phyloP scores from a whole-genome alignment of 2,888 invertebrate genomes.

The Acanthosepion lycidas region DNA sequence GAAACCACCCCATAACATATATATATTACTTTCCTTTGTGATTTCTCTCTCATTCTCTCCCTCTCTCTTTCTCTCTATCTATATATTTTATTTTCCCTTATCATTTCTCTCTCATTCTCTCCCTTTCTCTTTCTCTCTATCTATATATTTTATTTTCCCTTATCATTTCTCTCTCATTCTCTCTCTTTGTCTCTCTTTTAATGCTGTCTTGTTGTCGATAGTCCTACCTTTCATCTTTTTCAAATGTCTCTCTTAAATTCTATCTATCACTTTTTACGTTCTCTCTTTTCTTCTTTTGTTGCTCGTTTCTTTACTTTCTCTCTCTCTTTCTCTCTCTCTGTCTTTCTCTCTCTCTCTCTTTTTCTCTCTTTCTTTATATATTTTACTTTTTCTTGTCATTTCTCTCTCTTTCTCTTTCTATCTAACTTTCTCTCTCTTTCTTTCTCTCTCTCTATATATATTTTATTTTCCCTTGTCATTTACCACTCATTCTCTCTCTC shows the following conservation, averaged over 20 bases:
- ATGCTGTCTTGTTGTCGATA: background rate
- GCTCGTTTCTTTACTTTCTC: too few relatives aligned
- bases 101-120: background rate
- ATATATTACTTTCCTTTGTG: too few relatives aligned
- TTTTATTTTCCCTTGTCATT: too few relatives aligned
- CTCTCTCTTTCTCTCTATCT: background rate
- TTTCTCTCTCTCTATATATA: too few relatives aligned
- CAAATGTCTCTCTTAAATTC: too few relatives aligned
- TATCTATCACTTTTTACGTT: background rate
- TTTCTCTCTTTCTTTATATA: background rate
- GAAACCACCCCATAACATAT: too few relatives aligned
- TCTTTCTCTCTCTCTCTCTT: background rate
- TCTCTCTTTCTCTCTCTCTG: background rate
- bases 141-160: background rate
- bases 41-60: background rate
- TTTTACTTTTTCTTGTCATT: background rate
- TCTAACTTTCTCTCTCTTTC: background rate
- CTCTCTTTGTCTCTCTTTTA: background rate
- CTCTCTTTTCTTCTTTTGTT: background rate
- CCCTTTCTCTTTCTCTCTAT: background rate
- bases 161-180: background rate
- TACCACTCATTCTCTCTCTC: too few relatives aligned
- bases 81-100: background rate
- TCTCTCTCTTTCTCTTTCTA: background rate
- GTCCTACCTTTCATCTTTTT: too few relatives aligned